These are phyloP conservation scores for Entomobrya proxima DNA, from an alignment of 2,888 invertebrate species.

Conservation along the genomic window DNA sequence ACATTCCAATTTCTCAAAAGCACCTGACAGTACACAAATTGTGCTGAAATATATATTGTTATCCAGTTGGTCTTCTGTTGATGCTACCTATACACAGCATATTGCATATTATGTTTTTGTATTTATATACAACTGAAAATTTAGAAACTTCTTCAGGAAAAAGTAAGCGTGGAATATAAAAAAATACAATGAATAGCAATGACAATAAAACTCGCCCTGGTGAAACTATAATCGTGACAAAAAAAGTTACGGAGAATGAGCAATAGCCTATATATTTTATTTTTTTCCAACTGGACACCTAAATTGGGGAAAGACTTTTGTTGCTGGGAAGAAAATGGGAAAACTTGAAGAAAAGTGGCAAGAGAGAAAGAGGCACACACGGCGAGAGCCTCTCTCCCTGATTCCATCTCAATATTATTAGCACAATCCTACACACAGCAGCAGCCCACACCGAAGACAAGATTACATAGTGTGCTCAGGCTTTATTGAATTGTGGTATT, in stretches of 20 bases:
- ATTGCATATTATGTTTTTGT: neutral
- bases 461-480: neutral
- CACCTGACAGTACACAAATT: no score
- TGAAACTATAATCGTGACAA: neutral
- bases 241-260: conserved; percentile 23
- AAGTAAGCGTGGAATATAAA: conserved; percentile 2
- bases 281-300: conserved; percentile 25
- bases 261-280: conserved; percentile 46
- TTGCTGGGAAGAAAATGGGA: neutral
- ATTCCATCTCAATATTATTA: neutral
- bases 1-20: no score
- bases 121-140: neutral
- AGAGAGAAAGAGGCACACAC: neutral
- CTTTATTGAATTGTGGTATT: conserved; percentile 2
- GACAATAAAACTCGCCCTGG: conserved; percentile 25
- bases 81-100: no score
- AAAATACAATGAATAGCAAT: conserved; percentile 45
- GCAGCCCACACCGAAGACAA: neutral
- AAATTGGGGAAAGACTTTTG: neutral
- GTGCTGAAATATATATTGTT: no score
- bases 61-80: no score
- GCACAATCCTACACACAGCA: neutral
- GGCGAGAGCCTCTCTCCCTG: no score
- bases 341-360: neutral
- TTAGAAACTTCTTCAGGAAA: conserved; percentile 3